These are phyloP conservation scores for Chrosomus eos DNA, from an alignment of 2,797 vertebrate species.

Conservation along the genomic window DNA sequence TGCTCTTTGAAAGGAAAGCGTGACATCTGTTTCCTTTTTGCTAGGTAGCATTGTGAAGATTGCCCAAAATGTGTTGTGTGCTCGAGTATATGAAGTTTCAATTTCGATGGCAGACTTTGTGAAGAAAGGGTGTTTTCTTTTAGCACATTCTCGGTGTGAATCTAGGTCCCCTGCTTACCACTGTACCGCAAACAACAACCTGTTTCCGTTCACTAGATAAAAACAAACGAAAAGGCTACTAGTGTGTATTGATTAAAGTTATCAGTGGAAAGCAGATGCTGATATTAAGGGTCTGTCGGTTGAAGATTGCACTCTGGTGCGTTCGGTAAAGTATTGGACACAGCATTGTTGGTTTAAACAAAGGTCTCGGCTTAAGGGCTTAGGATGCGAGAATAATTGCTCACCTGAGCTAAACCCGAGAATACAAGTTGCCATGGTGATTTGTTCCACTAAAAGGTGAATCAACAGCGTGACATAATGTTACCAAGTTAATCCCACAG, in stretches of 20 bases:
- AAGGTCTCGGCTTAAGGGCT: slow-evolving; percentile 11
- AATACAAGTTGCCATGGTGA: slow-evolving; percentile 21
- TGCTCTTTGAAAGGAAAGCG: slow-evolving; percentile 43
- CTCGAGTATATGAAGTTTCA: slow-evolving; percentile 8
- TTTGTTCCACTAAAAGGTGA: neutral
- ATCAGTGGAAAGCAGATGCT: slow-evolving; percentile 20
- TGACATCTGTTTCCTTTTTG: slow-evolving; percentile 55
- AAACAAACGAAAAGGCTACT: neutral
- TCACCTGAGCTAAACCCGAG: slow-evolving; percentile 16
- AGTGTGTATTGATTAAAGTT: slow-evolving; percentile 14
- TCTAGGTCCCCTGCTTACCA: neutral
- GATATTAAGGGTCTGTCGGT: slow-evolving; percentile 2
- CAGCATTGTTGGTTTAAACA: slow-evolving; percentile 27
- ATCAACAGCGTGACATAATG: neutral
- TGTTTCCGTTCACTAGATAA: neutral
- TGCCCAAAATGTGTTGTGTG: slow-evolving; percentile 8
- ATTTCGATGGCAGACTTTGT: slow-evolving; percentile 22
- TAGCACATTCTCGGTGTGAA: slow-evolving; percentile 6
- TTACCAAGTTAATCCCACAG: slow-evolving; percentile 7
- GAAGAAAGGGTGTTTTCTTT: slow-evolving; percentile 22
- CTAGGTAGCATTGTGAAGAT: slow-evolving; percentile 28
- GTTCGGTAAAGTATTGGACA: neutral
- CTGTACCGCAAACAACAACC: neutral
- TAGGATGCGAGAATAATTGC: neutral
- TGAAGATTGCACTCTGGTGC: neutral